Evolutionary conservation across 2,113 vertebrate genomes (phyloP), one percentile per base, ranked within the genome.

Genomic region (Ploceus nigricollis): DNA sequence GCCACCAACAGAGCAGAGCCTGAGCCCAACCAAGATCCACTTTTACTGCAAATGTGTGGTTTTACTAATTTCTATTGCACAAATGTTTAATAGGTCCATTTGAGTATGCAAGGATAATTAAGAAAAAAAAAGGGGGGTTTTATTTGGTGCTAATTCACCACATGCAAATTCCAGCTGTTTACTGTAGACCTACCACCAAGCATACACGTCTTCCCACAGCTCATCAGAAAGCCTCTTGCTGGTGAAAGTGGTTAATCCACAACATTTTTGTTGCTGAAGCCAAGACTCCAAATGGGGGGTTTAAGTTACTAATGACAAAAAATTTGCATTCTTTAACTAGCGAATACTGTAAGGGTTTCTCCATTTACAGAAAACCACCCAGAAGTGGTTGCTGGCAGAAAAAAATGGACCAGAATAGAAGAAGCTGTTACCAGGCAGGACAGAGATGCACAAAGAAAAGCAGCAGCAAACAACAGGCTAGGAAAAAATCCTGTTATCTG

Each of bases 161-260:
- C 93, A 94, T 89, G 88, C 79, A 88, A 94, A 88, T 94, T 95
- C 94, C 92, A 95, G 93, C 90, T 93, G 82, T 90, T 93, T 82
- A 71, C 72, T 92, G 76, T 2, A 87, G 94, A 96, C 86, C 93
- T 83, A 95, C 96, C 47, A 10, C 93, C 90, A 94, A 70, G 85
- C 76, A 75, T 42, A 70, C n/a, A 44, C 60, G 93, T 92, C 90
- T 93, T 93, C 90, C 93, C 94, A 94, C 79, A 93, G 85, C 72
- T 89, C 93, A 90, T 91, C 92, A 90, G 85, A 96, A 93, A 96
- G 88, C 90, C 60, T 81, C 92, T 94, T 7, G 17, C 76, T 96
- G 94, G 93, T 92, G 31, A 94, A 93, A 96, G 92, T 93, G 93
- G 96, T 95, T 96, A 93, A 97, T 96, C 96, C 92, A 78, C 96